Evolutionary conservation across 92 coral and sea anemone genomes (phyloP), one percentile per base, ranked within the genome.

Genomic region (Actinostola sp.): DNA sequence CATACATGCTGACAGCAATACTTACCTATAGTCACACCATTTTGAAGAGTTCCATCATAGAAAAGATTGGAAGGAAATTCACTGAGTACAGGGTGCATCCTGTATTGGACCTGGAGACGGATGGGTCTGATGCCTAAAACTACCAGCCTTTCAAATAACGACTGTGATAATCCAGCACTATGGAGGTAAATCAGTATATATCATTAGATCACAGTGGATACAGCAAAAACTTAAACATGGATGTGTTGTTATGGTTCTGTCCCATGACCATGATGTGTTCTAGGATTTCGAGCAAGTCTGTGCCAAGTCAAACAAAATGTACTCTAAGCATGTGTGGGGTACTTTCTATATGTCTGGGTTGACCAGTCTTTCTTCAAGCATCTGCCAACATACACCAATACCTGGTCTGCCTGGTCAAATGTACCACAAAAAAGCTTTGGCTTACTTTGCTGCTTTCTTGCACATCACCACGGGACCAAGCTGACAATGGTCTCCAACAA

Each of bases 391-490:
- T n/a, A n/a, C n/a, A n/a, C n/a, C n/a, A n/a, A n/a, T n/a, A n/a
- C n/a, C n/a, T n/a, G n/a, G n/a, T n/a, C n/a, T n/a, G n/a, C n/a
- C n/a, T n/a, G n/a, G n/a, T n/a, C n/a, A n/a, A n/a, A n/a, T n/a
- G n/a, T n/a, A n/a, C 3, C 25, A 26, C 25, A 1, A n/a, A 33
- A 2, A 19, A 23, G 54, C 14, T 39, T 7, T 14, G 60, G 46
- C 98, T 75, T 81, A 95, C 99, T 95, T 95, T 29, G 99, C 99
- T 50, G 99, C 99, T 57, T 95, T 95, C 79, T 95, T 95, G 86
- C 99, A 95, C 99, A 95, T 95, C 5, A 95, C 99, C 15, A 95
- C 99, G 43, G 99, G 99, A 23, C 99, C 99, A 52, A 95, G 72
- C 82, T 95, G 99, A 67, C 99, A 95, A 56, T 95, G 99, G 77